These are phyloP conservation scores for Urocynchramus pylzowi DNA, from an alignment of 2,113 vertebrate species.

Conservation along the genomic window DNA sequence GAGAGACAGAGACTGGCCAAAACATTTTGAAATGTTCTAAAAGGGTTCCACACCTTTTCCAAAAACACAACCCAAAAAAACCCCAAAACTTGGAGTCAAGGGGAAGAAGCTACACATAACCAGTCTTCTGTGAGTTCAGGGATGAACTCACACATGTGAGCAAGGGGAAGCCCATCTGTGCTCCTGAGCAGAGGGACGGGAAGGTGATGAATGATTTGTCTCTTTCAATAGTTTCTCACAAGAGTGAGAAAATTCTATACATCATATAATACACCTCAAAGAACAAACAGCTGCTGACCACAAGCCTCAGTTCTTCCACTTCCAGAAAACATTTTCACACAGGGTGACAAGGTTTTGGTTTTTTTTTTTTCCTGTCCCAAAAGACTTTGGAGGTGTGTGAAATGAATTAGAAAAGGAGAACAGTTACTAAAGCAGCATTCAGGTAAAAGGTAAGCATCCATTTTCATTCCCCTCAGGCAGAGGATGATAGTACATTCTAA, in stretches of 20 bases:
- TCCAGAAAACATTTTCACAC: not conserved
- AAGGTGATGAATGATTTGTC: not conserved
- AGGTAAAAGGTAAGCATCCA: not conserved
- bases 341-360: not conserved
- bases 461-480: not conserved
- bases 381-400: not conserved
- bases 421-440: not conserved
- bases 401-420: not conserved
- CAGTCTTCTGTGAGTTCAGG: not conserved
- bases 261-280: not conserved
- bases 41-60: not conserved
- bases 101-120: not conserved
- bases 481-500: not conserved
- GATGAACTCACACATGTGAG: fast-evolving
- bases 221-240: not conserved
- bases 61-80: not conserved
- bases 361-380: no score
- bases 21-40: no score
- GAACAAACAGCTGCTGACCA: not conserved
- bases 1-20: not conserved
- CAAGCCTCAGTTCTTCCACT: not conserved
- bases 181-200: not conserved
- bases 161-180: not conserved
- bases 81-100: not conserved
- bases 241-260: not conserved